Evolutionary conservation across 2,113 vertebrate genomes (phyloP), one percentile per base, ranked within the genome.

Genomic region (Charina bottae): DNA sequence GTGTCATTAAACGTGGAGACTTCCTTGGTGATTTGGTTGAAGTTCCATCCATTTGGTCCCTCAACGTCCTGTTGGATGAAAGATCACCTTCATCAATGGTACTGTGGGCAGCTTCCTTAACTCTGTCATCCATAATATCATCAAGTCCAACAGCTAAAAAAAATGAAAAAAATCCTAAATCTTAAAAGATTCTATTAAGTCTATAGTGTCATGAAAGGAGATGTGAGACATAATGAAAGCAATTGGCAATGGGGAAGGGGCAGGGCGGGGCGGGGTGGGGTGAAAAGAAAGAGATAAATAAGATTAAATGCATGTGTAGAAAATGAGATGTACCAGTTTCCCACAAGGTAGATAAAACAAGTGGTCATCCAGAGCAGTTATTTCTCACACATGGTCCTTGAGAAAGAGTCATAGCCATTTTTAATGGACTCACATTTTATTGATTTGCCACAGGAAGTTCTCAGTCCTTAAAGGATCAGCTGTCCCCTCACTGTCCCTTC

Each of bases 1-100:
- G 98, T 89, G 97, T 97, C 97, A 97, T 98, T 96, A 98, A 97
- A 96, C 97, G 97, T 91, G 98, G 98, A 49, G 98, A 98, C 96
- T 98, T 99, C 95, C 97, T 98, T 17, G 97, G 97, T 93, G 97
- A 98, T 72, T 96, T 95, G 89, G 98, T 95, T 91, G 97, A 96
- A 21, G 95, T 90, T 93, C 98, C 97, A 92, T 97, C 97, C 94
- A 95, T 93, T 94, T 97, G 98, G 89, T 97, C 97, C 96, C 97
- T 97, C 93, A 96, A 95, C 96, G 94, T 97, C 94, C 96, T 98
- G 95, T 94, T 96, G 91, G 98, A 96, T 91, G 96, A 96, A 93
- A 98, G 91, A 86, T 98, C 98, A 94, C 97, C 98, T 4, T 97
- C 97, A 93, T 98, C 98, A 95, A 98, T 96, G 92, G 96, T 94